Base-by-base conservation (phyloP, 1,140 invertebrate genomes). In the Drosophila lowei region DNA sequence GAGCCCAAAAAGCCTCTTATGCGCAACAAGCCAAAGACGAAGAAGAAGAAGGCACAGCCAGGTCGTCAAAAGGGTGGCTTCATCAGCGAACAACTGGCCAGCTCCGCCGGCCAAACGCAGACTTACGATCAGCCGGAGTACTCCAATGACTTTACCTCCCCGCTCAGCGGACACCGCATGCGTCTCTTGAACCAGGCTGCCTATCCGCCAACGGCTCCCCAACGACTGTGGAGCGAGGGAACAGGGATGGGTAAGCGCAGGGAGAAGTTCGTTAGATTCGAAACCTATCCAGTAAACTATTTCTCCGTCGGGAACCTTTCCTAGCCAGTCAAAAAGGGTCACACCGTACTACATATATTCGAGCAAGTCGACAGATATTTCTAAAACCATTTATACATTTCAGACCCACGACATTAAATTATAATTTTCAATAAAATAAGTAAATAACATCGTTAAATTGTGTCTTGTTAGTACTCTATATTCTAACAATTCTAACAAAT, bases 1-100 rank as follows among this genome's bases (percentile, higher is more conserved):
- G 21, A 28, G 16, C 83, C 78, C 3, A 88, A 83, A 49, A 46
- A 50, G 0, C 81, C 81, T 3, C 63, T 47, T 18, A 68, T 71
- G 83, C 55, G 66, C 0, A 86, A 88, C 16, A 50, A 46, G 0
- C 58, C 65, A 2, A 81, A 72, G 38, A 54, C 58, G 13, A 72
- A 34, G 25, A 46, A 38, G 1, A 80, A 81, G 46, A 61, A 42
- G 18, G 6, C 6, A 15, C 30, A 2, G 13, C 18, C 3, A 25
- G 65, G 50, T 1, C 77, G 77, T 0, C 18, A 58, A 11, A 38
- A 47, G 7, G 81, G 64, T 2, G 80, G 80, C 3, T 72, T 34
- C 11, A 48, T 46, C 0, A n/a, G 18, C 5, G 18, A 52, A 6
- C 25, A 44, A 3, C 15, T 34, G 30, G 16, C 9, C 41, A 49